These are phyloP conservation scores for Drosophila mettleri DNA, from an alignment of 2,888 invertebrate genomes.

Conservation along the genomic window DNA sequence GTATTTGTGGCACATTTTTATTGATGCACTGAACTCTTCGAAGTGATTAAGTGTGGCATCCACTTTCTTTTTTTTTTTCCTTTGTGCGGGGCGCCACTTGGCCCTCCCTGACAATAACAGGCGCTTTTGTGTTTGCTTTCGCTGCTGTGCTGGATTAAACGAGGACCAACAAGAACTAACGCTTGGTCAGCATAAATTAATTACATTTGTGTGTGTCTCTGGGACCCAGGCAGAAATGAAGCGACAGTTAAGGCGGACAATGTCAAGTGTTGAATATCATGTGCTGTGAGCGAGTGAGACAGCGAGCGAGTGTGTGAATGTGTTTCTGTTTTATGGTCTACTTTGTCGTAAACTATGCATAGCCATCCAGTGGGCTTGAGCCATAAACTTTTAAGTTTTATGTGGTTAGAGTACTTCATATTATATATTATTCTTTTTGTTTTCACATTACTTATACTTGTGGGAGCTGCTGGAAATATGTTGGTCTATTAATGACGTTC, in stretches of 20 bases:
- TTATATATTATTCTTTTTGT: neutral
- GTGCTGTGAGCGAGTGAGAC: neutral
- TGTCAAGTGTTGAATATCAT: slow-evolving; percentile 29
- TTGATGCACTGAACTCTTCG: slow-evolving; percentile 58
- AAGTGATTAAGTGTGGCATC: slow-evolving; percentile 56
- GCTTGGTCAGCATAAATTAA: slow-evolving; percentile 73
- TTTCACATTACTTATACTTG: neutral
- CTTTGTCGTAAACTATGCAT: slow-evolving; percentile 7
- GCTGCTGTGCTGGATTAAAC: neutral
- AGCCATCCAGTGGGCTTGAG: neutral
- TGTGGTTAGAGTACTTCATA: neutral
- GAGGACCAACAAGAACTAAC: slow-evolving; percentile 24
- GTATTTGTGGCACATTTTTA: slow-evolving; percentile 61
- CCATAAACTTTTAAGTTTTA: neutral
- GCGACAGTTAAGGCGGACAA: slow-evolving; percentile 22
- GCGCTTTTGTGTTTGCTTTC: neutral
- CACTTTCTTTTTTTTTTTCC: too few species aligned
- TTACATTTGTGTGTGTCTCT: slow-evolving; percentile 58
- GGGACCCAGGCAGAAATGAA: slow-evolving; percentile 6
- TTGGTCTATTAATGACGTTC: neutral
- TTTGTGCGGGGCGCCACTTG: slow-evolving; percentile 20
- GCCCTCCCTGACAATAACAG: neutral
- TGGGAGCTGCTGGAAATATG: neutral
- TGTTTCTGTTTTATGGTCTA: neutral
- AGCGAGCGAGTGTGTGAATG: neutral